phyloP scores from a whole-genome alignment of 37 sponge, comb jelly and placozoan species.

The Chondrilla cf. caribensis region DNA sequence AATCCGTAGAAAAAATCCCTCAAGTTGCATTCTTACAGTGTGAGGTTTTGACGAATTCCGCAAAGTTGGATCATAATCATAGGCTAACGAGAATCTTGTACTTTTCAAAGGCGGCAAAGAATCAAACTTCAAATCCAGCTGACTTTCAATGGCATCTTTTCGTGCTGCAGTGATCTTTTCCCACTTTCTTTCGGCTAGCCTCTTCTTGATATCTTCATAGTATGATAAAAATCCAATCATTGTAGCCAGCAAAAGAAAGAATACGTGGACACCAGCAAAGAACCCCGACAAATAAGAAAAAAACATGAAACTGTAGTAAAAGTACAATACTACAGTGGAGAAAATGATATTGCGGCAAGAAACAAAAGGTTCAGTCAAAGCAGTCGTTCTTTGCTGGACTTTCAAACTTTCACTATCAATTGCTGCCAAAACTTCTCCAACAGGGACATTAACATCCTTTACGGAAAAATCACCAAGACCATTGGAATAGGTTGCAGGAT shows the following conservation, averaged over 20 bases:
- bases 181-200: neutral
- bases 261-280: constrained; percentile 48
- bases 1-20: constrained; percentile 43
- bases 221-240: constrained; percentile 44
- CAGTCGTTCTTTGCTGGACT: neutral
- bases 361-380: neutral
- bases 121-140: neutral
- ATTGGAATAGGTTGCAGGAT: too few relatives aligned
- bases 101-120: neutral
- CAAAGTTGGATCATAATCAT: neutral
- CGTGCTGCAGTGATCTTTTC: neutral
- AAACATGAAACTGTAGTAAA: constrained; percentile 58
- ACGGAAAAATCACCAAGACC: too few relatives aligned
- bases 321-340: constrained; percentile 27
- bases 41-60: neutral
- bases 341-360: neutral
- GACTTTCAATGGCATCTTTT: neutral
- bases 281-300: constrained; percentile 68
- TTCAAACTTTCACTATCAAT: too few relatives aligned
- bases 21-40: neutral
- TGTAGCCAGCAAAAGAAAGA: constrained; percentile 38
- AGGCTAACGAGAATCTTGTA: neutral
- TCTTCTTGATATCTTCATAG: constrained; percentile 29
- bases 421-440: too few relatives aligned
- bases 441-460: too few relatives aligned